Conservation (phyloP, 2,113 vertebrate species). For the Otis tarda region DNA sequence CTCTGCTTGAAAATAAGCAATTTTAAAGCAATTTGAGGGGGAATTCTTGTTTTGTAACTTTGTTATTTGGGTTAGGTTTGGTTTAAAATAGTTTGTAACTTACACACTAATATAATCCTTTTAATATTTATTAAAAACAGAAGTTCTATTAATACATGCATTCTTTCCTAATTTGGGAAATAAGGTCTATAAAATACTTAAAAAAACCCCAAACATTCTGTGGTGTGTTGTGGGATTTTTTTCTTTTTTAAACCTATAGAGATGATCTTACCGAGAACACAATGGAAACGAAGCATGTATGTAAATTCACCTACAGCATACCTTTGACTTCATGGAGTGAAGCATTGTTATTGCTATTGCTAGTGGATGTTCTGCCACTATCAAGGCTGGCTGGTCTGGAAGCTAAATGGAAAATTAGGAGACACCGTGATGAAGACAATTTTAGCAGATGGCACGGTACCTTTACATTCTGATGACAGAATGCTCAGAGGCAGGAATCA, state of each 20-base stretch:
- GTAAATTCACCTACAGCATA: slow-evolving; percentile 78
- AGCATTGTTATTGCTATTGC: slow-evolving; percentile 96
- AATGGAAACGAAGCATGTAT: slow-evolving; percentile 7
- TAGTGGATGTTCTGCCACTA: slow-evolving; percentile 95
- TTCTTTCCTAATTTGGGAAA: neutral
- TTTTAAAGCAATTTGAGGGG: neutral
- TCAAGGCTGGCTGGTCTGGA: slow-evolving; percentile 95
- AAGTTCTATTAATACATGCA: neutral
- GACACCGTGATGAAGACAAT: slow-evolving; percentile 68
- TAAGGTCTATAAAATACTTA: neutral
- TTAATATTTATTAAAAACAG: neutral
- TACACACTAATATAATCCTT: neutral
- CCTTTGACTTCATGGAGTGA: slow-evolving; percentile 93
- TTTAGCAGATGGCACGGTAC: slow-evolving; percentile 51
- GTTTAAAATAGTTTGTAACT: neutral
- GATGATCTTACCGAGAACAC: neutral
- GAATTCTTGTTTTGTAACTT: neutral
- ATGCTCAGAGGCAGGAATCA: slow-evolving; percentile 69
- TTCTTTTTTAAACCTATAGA: neutral
- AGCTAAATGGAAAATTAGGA: slow-evolving; percentile 84
- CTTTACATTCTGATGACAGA: slow-evolving; percentile 73
- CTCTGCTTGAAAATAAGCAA: neutral
- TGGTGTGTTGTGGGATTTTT: neutral
- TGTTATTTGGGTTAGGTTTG: neutral
- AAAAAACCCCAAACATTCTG: neutral